A percentile compares a stretch with the other conserved stretches of the same genome.
Conservation (phyloP, 2,797 vertebrate species). For the Novumbra hubbsi region DNA sequence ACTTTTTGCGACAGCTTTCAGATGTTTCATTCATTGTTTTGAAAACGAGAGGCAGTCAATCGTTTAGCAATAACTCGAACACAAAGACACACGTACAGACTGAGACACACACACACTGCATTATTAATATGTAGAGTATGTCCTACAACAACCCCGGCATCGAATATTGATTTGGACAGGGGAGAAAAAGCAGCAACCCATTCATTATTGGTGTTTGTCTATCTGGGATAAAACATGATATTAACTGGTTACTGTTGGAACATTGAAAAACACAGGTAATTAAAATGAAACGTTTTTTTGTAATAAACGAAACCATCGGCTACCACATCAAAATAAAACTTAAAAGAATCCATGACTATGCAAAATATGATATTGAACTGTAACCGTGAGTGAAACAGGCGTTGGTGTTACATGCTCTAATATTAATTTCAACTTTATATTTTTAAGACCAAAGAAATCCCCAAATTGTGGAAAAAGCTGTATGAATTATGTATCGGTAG, state of each 20-base stretch:
- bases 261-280: neutral
- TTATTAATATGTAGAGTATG: slow-evolving; percentile 67
- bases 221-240: neutral
- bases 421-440: neutral
- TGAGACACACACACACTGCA: slow-evolving; percentile 41
- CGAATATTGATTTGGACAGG: slow-evolving; percentile 45
- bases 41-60: slow-evolving; percentile 3
- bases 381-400: neutral
- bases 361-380: neutral
- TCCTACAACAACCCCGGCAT: slow-evolving; percentile 48
- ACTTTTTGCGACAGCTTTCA: neutral
- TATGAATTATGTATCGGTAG: neutral
- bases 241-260: neutral
- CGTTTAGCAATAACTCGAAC: neutral
- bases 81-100: slow-evolving; percentile 14
- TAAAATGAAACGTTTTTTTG: neutral
- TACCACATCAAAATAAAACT: neutral
- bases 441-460: neutral
- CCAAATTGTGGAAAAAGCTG: neutral
- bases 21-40: neutral
- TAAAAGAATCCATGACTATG: neutral
- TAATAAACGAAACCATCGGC: neutral
- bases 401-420: neutral
- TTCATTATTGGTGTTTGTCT: neutral
- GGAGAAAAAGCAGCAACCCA: neutral